Base-by-base conservation (phyloP, 2,113 vertebrate genomes). In the Macquaria ambigua region DNA sequence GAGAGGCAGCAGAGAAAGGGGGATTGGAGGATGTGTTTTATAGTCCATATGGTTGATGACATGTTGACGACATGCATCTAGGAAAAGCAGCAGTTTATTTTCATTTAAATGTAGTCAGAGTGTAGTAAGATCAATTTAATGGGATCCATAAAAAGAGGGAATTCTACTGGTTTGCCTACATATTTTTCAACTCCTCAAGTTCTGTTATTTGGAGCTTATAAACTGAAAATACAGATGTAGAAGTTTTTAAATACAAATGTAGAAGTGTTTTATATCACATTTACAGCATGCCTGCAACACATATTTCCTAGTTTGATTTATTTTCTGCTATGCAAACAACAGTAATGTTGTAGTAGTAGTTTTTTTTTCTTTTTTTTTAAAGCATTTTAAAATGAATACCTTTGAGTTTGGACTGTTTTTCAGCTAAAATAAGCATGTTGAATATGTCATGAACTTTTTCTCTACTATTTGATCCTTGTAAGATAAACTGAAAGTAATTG, bases 21-120 rank as follows among this genome's bases (percentile, higher is more conserved):
- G 67, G 78, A 74, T 83, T 86, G 79, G 71, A 63, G 67, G 69
- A 79, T 90, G 80, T 81, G 58, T 71, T 83, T 76, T 67, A 64
- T 50, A 18, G 70, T 68, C 67, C 75, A 78, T 80, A 78, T 88
- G 77, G 39, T 75, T 69, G 15, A 81, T 70, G 18, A 70, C 62
- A 67, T 80, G 31, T 34, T 34, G 34, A 34, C 3, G 34, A 2
- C 11, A 39, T 64, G 23, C 34, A 34, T 37, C 39, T 25, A 15
- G 6, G 5, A 63, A 59, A 70, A 58, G 64, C 34, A 53, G 37
- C 8, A n/a, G 18, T 50, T 63, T 31, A 4, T 25, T 25, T 56
- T 31, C 12, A 7, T 37, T 11, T 20, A 9, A 8, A 14, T 28
- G 6, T 25, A 52, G 23, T 28, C 20, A 9, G 21, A 28, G 16